Base-by-base conservation (phyloP, 2,797 vertebrate species). In the Enteromius trimaculatus region DNA sequence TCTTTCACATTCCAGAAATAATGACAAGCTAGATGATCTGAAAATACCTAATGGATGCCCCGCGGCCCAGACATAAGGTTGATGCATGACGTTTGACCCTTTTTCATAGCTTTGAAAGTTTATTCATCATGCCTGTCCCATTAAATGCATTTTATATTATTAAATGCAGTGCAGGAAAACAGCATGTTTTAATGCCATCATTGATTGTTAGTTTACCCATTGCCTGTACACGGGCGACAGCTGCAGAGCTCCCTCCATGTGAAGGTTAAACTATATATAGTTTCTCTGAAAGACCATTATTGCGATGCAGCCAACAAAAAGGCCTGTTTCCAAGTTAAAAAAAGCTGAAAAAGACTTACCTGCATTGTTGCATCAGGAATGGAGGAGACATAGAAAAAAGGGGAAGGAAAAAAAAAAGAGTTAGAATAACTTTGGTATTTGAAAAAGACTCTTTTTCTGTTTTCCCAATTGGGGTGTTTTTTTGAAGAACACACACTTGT, bases 261-360 rank as follows among this genome's bases (percentile, higher is more conserved):
- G 79, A 84, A 89, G 89, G 85, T 82, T 83, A 77, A 82, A 72
- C 83, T 78, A 82, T 82, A 87, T 72, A 82, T 76, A 86, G 42
- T 74, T 88, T 37, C 8, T 21, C 11, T 26, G 58, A 80, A 88
- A 88, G 86, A 89, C 86, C 86, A 81, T 88, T 51, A 51, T 53
- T 89, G 65, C 31, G 76, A 82, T 88, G n/a, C 72, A 29, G 29
- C 42, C 60, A 39, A 13, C 47, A 72, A 68, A 81, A 83, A 92
- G 39, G 76, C 47, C 37, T 53, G 78, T 85, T 87, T 88, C 77
- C 74, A 81, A 66, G 62, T 82, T 66, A 44, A 80, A 37, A 37
- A 44, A 81, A 66, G 10, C n/a, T 68, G 68, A 60, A 79, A 69
- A 80, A 69, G 82, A 90, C 94, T 94, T 90, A 93, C 93, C 94